Conservation (phyloP, 2,888 invertebrate genomes). For the Harmothoe impar region DNA sequence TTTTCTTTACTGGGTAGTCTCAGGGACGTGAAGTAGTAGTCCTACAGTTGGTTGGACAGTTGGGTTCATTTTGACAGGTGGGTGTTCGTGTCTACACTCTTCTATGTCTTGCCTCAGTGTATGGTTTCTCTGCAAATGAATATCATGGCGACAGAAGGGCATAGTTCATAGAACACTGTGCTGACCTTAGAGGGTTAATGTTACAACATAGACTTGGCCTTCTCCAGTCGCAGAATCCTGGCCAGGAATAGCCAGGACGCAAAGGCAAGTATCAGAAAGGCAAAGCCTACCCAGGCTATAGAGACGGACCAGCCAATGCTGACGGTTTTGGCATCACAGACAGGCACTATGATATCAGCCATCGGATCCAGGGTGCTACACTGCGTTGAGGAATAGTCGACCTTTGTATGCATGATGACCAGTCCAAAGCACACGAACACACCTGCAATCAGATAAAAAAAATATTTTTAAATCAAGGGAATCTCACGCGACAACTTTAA, state of each 20-base stretch:
- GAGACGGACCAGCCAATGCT: slow-evolving; percentile 80
- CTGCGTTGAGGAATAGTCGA: slow-evolving; percentile 82
- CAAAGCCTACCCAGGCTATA: slow-evolving; percentile 90
- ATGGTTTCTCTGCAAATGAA: too few species aligned
- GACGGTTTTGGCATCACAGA: slow-evolving; percentile 78
- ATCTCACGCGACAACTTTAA: neutral
- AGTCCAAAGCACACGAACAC: slow-evolving; percentile 95
- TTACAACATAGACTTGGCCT: slow-evolving; percentile 78
- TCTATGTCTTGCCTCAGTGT: too few species aligned
- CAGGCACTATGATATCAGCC: neutral
- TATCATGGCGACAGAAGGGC: too few species aligned
- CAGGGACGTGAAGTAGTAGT: too few species aligned
- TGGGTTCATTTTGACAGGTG: too few species aligned
- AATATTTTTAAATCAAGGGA: neutral
- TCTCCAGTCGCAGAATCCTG: slow-evolving; percentile 90
- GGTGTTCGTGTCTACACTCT: too few species aligned
- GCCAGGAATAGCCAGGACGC: slow-evolving; percentile 94
- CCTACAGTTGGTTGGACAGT: too few species aligned
- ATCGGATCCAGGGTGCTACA: slow-evolving; percentile 53
- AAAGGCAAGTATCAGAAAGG: slow-evolving; percentile 91
- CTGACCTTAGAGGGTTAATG: too few species aligned
- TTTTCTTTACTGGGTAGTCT: too few species aligned
- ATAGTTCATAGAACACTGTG: too few species aligned
- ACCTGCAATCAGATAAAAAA: slow-evolving; percentile 85
- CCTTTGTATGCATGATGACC: slow-evolving; percentile 95